Percentiles rank a stretch among this genome's conserved stretches.
Evolutionary conservation across 2,888 invertebrate genomes (phyloP).

Genomic region (Stenchaetothrips biformis): DNA sequence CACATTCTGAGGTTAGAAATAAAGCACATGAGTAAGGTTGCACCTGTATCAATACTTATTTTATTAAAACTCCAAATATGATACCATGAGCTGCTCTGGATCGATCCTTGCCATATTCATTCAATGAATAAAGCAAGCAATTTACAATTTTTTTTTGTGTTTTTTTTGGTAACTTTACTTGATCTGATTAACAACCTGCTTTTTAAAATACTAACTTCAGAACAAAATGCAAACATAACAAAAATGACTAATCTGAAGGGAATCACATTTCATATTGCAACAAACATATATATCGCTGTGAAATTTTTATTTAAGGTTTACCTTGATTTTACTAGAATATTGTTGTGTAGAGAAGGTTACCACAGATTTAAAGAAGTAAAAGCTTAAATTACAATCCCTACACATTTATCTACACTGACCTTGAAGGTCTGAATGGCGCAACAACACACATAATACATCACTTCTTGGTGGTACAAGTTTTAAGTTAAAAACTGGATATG

Average conservation of each 20-base stretch:
- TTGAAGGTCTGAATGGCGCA: background rate
- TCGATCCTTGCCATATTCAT: too few relatives aligned
- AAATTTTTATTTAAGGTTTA: background rate
- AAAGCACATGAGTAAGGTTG: too few relatives aligned
- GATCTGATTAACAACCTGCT: background rate
- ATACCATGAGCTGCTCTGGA: background rate
- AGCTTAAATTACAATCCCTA: background rate
- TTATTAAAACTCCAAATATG: background rate
- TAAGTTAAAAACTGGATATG: background rate
- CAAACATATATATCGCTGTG: background rate
- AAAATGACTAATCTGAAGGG: background rate
- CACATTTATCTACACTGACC: background rate
- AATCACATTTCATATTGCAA: background rate
- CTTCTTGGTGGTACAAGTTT: background rate
- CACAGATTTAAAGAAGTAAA: background rate
- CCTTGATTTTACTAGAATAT: background rate
- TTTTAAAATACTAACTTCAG: background rate
- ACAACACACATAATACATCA: background rate
- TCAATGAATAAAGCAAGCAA: background rate
- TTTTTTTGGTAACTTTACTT: constrained; percentile 16
- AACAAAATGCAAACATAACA: background rate
- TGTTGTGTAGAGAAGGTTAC: background rate
- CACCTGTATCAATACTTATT: background rate
- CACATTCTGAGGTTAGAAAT: too few relatives aligned
- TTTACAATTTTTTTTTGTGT: background rate